Evolutionary conservation across 2,113 vertebrate genomes (phyloP), one percentile per base, ranked within the genome.

Genomic region (Solea solea): DNA sequence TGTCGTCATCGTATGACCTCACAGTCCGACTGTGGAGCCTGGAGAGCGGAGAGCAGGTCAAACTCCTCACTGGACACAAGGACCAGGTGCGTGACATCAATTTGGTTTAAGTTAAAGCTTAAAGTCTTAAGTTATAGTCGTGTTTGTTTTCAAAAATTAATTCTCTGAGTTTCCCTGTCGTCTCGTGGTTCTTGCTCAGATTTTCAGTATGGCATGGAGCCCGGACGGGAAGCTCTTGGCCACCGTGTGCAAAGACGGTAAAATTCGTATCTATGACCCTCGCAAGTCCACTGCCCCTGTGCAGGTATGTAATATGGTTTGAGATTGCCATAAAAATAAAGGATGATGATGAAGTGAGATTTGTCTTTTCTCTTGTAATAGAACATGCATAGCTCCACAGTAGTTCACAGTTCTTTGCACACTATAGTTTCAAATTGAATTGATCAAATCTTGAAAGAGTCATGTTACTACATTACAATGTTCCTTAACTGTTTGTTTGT

Each of bases 161-260:
- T 40, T 49, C 14, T n/a, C n/a, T 57, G 34, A 34, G 34, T 48
- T n/a, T 51, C 56, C 14, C 69, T 50, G 12, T 5, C 0, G 15
- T 41, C 9, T 16, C 25, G 16, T 80, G 50, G 54, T 1, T 66
- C 9, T 9, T 70, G 10, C 41, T 82, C 69, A 99, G 98, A 95
- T 99, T 74, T 99, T 99, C 81, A 90, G 93, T 59, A 81, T 99
- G 89, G 95, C 96, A 3, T 99, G 98, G 97, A 99, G 96, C 70
- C 96, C 95, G 0, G 88, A 96, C 1, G 97, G 98, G 0, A 95
- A 92, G 77, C 89, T 94, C 39, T 80, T 99, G 88, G 96, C 96
- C 3, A 98, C 97, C 0, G 95, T 95, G 71, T 94, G 97, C 90
- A 99, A 97, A 85, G 98, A 99, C 0, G 94, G 95, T 2, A 92